These are phyloP conservation scores for Macrosiphum euphorbiae DNA, from an alignment of 2,888 invertebrate genomes.

Conservation along the genomic window DNA sequence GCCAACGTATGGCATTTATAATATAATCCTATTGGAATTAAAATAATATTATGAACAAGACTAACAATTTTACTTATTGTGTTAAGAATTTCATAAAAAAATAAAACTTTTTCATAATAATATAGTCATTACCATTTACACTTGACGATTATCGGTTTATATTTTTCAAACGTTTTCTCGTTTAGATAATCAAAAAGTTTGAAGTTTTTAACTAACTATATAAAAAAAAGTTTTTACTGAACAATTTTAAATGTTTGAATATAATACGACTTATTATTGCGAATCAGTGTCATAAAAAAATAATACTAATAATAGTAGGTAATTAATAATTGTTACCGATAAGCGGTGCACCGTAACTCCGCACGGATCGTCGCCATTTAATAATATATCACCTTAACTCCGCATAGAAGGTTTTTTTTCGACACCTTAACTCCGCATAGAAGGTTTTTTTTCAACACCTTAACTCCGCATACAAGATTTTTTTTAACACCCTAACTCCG, in stretches of 20 bases:
- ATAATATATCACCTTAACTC: too few species aligned
- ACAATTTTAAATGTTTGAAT: neutral
- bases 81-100: neutral
- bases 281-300: neutral
- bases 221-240: neutral
- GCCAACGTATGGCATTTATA: neutral
- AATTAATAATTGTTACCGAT: constrained; percentile 10
- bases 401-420: too few species aligned
- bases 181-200: neutral
- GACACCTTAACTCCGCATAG: too few species aligned
- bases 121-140: neutral
- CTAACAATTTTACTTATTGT: neutral
- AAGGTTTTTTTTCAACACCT: too few species aligned
- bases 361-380: too few species aligned
- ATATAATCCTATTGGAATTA: neutral
- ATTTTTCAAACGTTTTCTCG: neutral
- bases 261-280: neutral
- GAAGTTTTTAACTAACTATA: neutral
- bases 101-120: constrained; percentile 1
- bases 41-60: neutral
- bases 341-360: too few species aligned
- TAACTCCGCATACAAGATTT: too few species aligned
- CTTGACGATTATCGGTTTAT: constrained; percentile 4
- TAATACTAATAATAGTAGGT: neutral
- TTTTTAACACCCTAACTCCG: too few species aligned